These are phyloP conservation scores for Hedya salicella DNA, from an alignment of 2,888 invertebrate genomes.

Conservation along the genomic window DNA sequence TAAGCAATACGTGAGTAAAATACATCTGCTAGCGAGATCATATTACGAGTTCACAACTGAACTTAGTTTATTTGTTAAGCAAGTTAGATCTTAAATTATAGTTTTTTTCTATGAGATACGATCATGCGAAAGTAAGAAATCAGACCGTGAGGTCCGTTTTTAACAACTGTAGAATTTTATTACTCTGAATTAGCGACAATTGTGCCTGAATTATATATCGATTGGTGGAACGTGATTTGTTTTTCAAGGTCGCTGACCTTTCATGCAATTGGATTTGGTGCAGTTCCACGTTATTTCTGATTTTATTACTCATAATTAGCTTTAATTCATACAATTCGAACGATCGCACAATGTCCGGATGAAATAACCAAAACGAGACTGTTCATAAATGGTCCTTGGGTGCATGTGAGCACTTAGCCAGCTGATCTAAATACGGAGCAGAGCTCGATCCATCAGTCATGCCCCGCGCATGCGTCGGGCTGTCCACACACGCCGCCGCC, in stretches of 20 bases:
- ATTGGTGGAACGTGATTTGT: conserved; percentile 59
- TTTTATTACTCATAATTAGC: conserved; percentile 64
- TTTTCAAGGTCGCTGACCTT: conserved; percentile 53
- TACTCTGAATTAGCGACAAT: conserved; percentile 72
- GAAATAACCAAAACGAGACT: conserved; percentile 19
- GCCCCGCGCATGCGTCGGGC: conserved; percentile 44
- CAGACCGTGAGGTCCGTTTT: conserved; percentile 49
- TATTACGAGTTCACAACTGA: too few relatives aligned
- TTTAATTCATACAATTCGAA: conserved; percentile 48
- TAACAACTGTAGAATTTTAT: conserved; percentile 74
- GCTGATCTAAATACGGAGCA: conserved; percentile 52
- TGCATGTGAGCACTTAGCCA: conserved; percentile 14
- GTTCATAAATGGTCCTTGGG: conserved; percentile 35
- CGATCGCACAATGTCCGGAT: conserved; percentile 10
- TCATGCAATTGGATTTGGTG: conserved; percentile 48
- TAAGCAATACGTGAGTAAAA: too few relatives aligned
- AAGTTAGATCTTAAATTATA: too few relatives aligned
- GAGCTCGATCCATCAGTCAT: conserved; percentile 57
- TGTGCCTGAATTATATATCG: conserved; percentile 56
- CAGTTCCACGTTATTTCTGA: conserved; percentile 57
- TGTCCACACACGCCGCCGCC: conserved; percentile 47
- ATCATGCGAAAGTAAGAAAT: conserved; percentile 32
- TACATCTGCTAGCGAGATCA: too few relatives aligned
- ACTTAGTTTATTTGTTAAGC: too few relatives aligned
- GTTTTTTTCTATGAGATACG: neutral